A percentile compares a stretch with the other conserved stretches of the same genome.
Evolutionary conservation across 2,888 invertebrate species (phyloP).

Genomic region (Brachycybe producta): DNA sequence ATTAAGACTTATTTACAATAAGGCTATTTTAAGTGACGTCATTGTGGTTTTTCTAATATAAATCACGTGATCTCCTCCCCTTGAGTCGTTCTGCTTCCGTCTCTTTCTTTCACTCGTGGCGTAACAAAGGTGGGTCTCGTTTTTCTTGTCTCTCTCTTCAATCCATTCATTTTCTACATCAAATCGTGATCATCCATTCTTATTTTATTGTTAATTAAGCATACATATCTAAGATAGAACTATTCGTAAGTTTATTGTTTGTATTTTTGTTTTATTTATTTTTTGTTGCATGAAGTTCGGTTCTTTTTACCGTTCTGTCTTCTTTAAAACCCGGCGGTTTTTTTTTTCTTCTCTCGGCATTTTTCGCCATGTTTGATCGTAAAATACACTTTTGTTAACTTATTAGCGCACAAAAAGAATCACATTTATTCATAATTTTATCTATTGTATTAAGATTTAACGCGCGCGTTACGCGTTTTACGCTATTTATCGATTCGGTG

Average conservation of each 20-base stretch:
- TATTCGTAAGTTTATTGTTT: no score
- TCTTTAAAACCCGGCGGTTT: neutral
- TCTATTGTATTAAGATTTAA: neutral
- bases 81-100: neutral
- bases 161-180: neutral
- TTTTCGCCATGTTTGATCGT: no score
- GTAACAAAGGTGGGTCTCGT: slow-evolving; percentile 13
- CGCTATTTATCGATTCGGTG: neutral
- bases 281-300: neutral
- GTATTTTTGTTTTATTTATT: neutral
- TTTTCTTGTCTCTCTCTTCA: neutral
- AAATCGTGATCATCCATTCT: no score
- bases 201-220: no score
- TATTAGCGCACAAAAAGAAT: no score
- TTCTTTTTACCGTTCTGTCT: neutral
- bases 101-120: slow-evolving; percentile 22
- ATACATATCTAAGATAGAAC: no score
- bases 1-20: neutral
- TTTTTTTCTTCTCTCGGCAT: neutral
- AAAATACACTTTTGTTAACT: no score
- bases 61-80: slow-evolving; percentile 26
- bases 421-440: no score
- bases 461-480: neutral
- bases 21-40: slow-evolving; percentile 24
- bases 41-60: slow-evolving; percentile 25